Evolutionary conservation across 2,888 invertebrate genomes (phyloP).

Genomic region (Nephrotoma appendiculata): DNA sequence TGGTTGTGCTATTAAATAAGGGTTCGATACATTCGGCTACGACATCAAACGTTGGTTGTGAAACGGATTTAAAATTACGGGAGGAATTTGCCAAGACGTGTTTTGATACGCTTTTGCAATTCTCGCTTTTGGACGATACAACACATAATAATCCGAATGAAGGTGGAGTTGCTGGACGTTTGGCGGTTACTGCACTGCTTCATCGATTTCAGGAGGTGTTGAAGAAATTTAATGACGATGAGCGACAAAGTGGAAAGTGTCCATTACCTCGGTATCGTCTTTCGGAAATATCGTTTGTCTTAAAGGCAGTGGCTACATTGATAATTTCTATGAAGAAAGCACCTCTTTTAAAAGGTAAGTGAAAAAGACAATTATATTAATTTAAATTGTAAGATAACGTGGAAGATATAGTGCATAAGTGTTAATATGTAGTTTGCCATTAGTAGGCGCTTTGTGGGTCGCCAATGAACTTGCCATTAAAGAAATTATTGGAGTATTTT

Average conservation of each 20-base stretch:
- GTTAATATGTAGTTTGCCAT: too few relatives aligned
- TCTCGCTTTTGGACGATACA: conserved; percentile 67
- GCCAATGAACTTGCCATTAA: too few relatives aligned
- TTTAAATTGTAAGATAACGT: neutral
- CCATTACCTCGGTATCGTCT: conserved; percentile 81
- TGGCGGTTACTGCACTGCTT: conserved; percentile 83
- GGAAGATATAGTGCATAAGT: too few relatives aligned
- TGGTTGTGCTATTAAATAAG: conserved; percentile 70
- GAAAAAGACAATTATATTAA: neutral
- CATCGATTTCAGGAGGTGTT: conserved; percentile 89
- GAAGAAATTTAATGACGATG: conserved; percentile 72
- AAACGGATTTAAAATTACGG: conserved; percentile 64
- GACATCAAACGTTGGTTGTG: conserved; percentile 47
- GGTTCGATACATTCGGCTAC: conserved; percentile 72
- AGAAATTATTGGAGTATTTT: too few relatives aligned
- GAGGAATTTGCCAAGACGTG: conserved; percentile 95
- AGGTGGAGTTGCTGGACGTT: conserved; percentile 49
- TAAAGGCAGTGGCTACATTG: conserved; percentile 86
- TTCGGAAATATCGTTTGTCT: conserved; percentile 89
- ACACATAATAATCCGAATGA: conserved; percentile 21
- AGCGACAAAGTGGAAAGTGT: conserved; percentile 68
- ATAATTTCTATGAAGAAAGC: conserved; percentile 87
- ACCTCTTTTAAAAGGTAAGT: conserved; percentile 64
- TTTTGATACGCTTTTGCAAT: conserved; percentile 89
- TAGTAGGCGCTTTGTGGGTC: too few relatives aligned